phyloP scores from a whole-genome alignment of 2,113 vertebrate species.

The Zeus faber region DNA sequence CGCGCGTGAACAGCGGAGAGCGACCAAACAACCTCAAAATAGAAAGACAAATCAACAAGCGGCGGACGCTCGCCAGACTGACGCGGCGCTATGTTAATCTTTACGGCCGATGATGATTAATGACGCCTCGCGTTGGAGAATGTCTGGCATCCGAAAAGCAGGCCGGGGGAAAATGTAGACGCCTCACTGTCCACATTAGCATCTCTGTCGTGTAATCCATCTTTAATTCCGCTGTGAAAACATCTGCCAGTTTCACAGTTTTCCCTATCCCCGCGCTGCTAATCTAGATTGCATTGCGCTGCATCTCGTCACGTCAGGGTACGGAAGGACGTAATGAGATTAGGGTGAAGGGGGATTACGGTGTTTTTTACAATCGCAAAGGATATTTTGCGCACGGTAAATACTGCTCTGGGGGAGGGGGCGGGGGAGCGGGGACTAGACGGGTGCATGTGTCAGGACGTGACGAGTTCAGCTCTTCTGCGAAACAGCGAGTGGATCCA shows the following conservation, averaged over 20 bases:
- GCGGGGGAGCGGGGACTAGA: too few species aligned
- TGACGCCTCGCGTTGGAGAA: not conserved
- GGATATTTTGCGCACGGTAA: slow-evolving; percentile 14
- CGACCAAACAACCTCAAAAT: slow-evolving; percentile 39
- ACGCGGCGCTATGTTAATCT: slow-evolving; percentile 38
- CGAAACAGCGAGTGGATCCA: slow-evolving; percentile 38
- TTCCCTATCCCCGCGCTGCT: not conserved
- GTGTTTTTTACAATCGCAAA: not conserved
- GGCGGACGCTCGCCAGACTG: slow-evolving; percentile 27
- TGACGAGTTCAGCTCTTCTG: slow-evolving; percentile 31
- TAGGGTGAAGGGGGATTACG: slow-evolving; percentile 4
- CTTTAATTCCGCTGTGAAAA: slow-evolving; percentile 1
- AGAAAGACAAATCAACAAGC: too few species aligned
- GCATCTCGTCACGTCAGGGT: not conserved
- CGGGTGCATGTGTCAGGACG: slow-evolving; percentile 32
- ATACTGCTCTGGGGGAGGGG: slow-evolving; percentile 15
- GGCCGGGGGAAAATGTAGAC: too few species aligned
- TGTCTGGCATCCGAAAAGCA: too few species aligned
- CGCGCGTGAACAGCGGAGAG: too few species aligned
- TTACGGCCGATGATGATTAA: slow-evolving; percentile 25
- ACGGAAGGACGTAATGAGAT: not conserved
- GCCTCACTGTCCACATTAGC: too few species aligned
- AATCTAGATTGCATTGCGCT: not conserved
- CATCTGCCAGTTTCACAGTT: not conserved
- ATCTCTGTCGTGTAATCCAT: not conserved